Base-by-base conservation (phyloP, 1,140 invertebrate species). In the Ostrea edulis region DNA sequence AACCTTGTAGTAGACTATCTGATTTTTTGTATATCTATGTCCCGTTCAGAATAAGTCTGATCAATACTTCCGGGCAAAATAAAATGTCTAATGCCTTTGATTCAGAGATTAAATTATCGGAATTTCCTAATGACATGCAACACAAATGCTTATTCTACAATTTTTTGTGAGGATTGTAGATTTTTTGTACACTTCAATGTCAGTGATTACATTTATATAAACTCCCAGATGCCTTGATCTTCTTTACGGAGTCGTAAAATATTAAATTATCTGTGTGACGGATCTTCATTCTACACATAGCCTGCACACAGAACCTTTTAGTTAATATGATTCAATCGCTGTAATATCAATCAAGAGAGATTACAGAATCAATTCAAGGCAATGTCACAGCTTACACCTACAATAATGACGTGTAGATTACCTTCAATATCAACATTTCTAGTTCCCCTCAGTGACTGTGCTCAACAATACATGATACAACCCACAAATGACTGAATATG, bases 61-160 rank as follows among this genome's bases (percentile, higher is more conserved):
- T 71, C 65, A 71, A 71, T 71, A 71, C 12, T 29, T 71, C 65
- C 29, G n/a, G 8, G 22, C 20, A 7, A 8, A 71, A 35, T 25
- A 71, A 71, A 22, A 29, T 22, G 29, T 71, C 65, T 71, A 12
- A 71, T 71, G 4, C 22, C 4, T 71, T 29, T 71, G 25, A 71
- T 71, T 25, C 12, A 58, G 65, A 71, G 65, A 71, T 22, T 71
- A 25, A 71, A 71, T 71, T 71, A 71, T 71, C 65, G 22, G 65
- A 71, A 71, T 71, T 71, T 71, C 65, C 65, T 25, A 71, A 71
- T 71, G 65, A 71, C 22, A 25, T 71, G 25, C 65, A 29, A 71
- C 65, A 25, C 22, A n/a, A n/a, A n/a, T n/a, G n/a, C n/a, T n/a
- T n/a, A n/a, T n/a, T 71, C 12, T 25, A 71, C 29, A 12, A 12